phyloP scores from a whole-genome alignment of 2,888 invertebrate genomes.

The Netelia inedita region DNA sequence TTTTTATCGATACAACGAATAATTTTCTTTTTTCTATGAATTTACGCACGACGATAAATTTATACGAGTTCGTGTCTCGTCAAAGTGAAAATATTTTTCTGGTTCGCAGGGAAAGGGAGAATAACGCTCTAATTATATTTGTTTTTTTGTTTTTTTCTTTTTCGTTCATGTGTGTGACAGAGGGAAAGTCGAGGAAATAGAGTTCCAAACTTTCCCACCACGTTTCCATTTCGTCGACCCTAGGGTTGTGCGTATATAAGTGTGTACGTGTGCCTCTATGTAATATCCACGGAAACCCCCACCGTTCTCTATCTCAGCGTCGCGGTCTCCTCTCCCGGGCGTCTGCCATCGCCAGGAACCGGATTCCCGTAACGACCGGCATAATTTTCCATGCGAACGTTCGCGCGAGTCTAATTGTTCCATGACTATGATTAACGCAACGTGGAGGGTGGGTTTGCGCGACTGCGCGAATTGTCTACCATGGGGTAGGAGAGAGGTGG shows the following conservation, averaged over 20 bases:
- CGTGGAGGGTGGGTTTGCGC: slow-evolving; percentile 36
- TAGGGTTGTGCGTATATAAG: slow-evolving; percentile 12
- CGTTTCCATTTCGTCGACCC: slow-evolving; percentile 5
- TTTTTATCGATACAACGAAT: too few species aligned
- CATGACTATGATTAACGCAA: slow-evolving; percentile 67
- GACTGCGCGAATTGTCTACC: slow-evolving; percentile 50
- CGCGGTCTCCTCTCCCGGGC: slow-evolving; percentile 48
- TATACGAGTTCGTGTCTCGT: background rate
- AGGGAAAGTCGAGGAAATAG: background rate
- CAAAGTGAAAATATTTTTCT: background rate
- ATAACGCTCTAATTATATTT: background rate
- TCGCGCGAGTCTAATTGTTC: slow-evolving; percentile 69
- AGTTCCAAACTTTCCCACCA: slow-evolving; percentile 2
- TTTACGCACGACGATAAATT: background rate
- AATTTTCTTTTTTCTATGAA: background rate
- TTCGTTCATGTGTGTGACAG: background rate
- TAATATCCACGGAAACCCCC: slow-evolving; percentile 10
- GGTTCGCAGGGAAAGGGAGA: background rate
- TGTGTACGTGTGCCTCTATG: slow-evolving; percentile 11
- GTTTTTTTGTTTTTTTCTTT: slow-evolving; percentile 7
- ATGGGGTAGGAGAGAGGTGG: background rate
- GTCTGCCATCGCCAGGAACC: slow-evolving; percentile 62
- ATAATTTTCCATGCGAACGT: slow-evolving; percentile 68
- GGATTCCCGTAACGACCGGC: slow-evolving; percentile 69
- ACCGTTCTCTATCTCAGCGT: slow-evolving; percentile 17